Percentiles rank a stretch among this genome's conserved stretches.
Conservation (phyloP, 35 echinoderm and acorn worm genomes). For the Stichopus chloronotus region DNA sequence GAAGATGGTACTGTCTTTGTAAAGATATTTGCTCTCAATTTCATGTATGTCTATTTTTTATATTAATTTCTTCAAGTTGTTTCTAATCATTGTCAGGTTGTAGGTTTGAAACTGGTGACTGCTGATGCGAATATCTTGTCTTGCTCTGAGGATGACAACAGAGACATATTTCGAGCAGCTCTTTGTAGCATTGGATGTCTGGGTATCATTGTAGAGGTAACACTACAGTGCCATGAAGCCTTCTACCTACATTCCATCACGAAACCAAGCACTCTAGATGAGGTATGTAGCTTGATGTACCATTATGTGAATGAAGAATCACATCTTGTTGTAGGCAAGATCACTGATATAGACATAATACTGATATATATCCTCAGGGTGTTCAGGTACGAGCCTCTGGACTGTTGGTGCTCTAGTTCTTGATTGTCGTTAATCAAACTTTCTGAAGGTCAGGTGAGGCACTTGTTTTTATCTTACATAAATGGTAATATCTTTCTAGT, state of each 20-base stretch:
- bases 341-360: too few species aligned
- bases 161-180: slow-evolving; percentile 75
- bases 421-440: too few species aligned
- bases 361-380: too few species aligned
- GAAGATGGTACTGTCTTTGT: too few species aligned
- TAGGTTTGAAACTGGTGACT: slow-evolving; percentile 60
- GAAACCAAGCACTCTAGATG: slow-evolving; percentile 73
- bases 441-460: too few species aligned
- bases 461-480: too few species aligned
- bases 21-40: too few species aligned
- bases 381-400: too few species aligned
- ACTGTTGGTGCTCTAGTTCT: too few species aligned
- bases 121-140: slow-evolving; percentile 58
- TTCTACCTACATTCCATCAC: slow-evolving; percentile 65
- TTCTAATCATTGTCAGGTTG: slow-evolving; percentile 57
- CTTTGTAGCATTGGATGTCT: slow-evolving; percentile 75
- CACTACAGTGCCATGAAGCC: slow-evolving; percentile 81
- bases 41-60: too few species aligned
- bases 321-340: not conserved
- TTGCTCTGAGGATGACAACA: slow-evolving; percentile 70
- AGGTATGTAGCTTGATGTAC: slow-evolving; percentile 65
- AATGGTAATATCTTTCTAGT: too few species aligned
- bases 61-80: too few species aligned
- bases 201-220: slow-evolving; percentile 77
- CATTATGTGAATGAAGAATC: not conserved